A percentile compares a stretch with the other conserved stretches of the same genome.
Evolutionary conservation across 1,140 invertebrate species (phyloP).

Genomic region (Drosophila nannoptera): DNA sequence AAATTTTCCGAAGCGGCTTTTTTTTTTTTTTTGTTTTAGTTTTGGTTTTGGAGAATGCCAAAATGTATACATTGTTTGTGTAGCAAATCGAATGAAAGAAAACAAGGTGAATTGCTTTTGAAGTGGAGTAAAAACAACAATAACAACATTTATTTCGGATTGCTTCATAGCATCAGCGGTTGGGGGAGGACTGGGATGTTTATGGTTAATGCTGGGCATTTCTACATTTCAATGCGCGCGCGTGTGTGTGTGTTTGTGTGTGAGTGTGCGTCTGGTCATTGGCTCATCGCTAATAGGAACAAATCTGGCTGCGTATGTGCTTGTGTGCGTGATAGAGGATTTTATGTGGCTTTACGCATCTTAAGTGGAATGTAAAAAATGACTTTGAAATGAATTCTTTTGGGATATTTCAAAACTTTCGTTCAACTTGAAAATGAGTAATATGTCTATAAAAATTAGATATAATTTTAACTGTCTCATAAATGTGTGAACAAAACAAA

Average conservation of each 20-base stretch:
- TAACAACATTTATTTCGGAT: slow-evolving; percentile 44
- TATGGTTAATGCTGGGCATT: slow-evolving; percentile 10
- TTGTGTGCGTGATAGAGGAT: not conserved
- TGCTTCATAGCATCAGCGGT: slow-evolving; percentile 43
- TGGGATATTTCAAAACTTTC: slow-evolving; percentile 9
- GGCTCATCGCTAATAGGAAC: slow-evolving; percentile 8
- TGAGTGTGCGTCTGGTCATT: slow-evolving; percentile 7
- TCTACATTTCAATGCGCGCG: not conserved
- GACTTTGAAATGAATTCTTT: slow-evolving; percentile 25
- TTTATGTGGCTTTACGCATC: slow-evolving; percentile 21
- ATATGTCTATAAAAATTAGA: slow-evolving; percentile 11
- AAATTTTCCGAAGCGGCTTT: slow-evolving; percentile 33
- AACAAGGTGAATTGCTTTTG: slow-evolving; percentile 69
- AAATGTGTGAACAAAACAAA: slow-evolving; percentile 13
- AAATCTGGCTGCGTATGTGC: not conserved
- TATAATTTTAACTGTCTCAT: slow-evolving; percentile 11
- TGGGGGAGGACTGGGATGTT: not conserved
- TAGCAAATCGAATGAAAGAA: slow-evolving; percentile 33
- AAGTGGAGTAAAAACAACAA: slow-evolving; percentile 46
- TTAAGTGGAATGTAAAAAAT: slow-evolving; percentile 43
- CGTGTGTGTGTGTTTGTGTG: not conserved
- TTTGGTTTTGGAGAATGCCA: not conserved
- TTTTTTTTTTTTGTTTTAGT: not conserved
- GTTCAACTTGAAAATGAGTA: slow-evolving; percentile 4
- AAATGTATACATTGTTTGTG: not conserved